These are phyloP conservation scores for Linnaemya tessellans DNA, from an alignment of 2,888 invertebrate species.

Conservation along the genomic window DNA sequence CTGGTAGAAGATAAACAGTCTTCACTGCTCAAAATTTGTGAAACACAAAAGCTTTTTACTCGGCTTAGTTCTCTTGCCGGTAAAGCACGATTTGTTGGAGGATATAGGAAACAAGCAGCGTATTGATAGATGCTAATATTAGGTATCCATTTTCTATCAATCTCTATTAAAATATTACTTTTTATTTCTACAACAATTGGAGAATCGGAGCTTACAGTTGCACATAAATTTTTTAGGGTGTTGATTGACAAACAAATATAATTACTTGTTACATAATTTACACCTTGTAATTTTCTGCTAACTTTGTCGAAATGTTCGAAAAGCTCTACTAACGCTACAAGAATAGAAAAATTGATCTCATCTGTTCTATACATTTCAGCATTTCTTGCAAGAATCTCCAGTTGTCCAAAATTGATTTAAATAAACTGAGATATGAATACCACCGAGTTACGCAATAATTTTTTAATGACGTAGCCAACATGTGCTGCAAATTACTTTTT, in stretches of 20 bases:
- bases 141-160: conserved; percentile 30
- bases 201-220: conserved; percentile 23
- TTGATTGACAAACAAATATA: conserved; percentile 3
- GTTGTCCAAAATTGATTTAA: conserved; percentile 29
- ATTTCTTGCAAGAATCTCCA: conserved; percentile 31
- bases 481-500: no score
- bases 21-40: no score
- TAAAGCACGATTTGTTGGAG: no score
- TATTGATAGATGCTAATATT: no score
- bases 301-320: no score
- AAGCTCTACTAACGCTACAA: no score
- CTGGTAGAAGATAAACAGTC: neutral
- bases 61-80: neutral
- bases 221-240: neutral
- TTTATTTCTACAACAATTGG: conserved; percentile 23
- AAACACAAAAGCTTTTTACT: conserved; percentile 27
- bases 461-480: conserved; percentile 14
- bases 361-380: conserved; percentile 13
- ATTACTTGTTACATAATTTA: no score
- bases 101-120: no score
- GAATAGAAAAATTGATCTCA: no score
- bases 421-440: conserved; percentile 30
- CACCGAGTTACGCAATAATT: conserved; percentile 13
- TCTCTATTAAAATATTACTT: neutral
- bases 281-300: no score